Base-by-base conservation (phyloP, 2,888 invertebrate genomes). In the Mythimna impura region DNA sequence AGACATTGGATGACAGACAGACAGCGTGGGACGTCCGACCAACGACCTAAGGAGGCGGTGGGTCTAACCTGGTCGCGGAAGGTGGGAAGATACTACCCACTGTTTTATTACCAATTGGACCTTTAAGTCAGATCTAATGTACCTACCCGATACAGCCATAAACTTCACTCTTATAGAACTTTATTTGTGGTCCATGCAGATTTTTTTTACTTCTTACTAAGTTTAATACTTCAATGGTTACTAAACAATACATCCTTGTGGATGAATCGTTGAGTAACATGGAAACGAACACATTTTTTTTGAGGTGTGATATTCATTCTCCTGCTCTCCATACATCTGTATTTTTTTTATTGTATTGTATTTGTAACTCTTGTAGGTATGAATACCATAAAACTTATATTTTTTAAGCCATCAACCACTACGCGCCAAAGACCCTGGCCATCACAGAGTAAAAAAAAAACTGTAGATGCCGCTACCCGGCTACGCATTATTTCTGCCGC, bases 401-500 rank as follows among this genome's bases (percentile, higher is more conserved):
- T 43, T 61, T 52, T 52, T 47, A 30, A 43, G 5, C 14, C 30
- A 25, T 14, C 36, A 54, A 60, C 40, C 52, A 61, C 60, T 25
- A 60, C 17, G 62, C n/a, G 30, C 7, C 30, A 14, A 10, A 25
- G 20, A 55, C 36, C 10, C 20, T 25, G n/a, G 22, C 17, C 22
- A 67, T 36, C 22, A 50, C 40, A 71, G 25, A 73, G 22, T 30
- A 54, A 73, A 70, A 74, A 57, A 47, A 47, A 47, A 7, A 5
- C 47, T 14, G 7, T 43, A 5, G 47, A 47, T 17, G 17, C 6
- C 47, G 34, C 80, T 17, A 55, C 25, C 30, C 25, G 34, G 20
- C 34, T 66, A 76, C 67, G 22, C 66, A 76, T 30, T 76, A 30
- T 64, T 58, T n/a, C 58, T 40, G 14, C 52, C 50, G 36, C 75